These are phyloP conservation scores for Tringa solitaria DNA, from an alignment of 2,113 vertebrate species.

Conservation along the genomic window DNA sequence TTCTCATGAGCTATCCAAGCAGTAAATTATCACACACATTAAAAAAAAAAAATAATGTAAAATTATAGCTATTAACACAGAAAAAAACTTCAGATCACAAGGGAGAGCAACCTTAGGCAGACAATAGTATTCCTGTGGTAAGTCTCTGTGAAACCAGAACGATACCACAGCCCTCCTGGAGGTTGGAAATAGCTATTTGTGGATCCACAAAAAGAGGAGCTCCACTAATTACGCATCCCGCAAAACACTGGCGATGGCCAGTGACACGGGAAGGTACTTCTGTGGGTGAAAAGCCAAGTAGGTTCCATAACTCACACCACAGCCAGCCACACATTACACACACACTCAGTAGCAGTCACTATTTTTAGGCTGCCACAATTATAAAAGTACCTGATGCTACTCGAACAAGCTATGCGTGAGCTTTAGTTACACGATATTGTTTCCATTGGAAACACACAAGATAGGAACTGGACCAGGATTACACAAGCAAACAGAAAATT, in stretches of 20 bases:
- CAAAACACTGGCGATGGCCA: too few species aligned
- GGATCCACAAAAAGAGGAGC: background rate
- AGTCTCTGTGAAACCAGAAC: background rate
- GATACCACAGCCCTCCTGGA: background rate
- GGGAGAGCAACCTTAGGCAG: background rate
- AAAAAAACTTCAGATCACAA: background rate
- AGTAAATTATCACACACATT: background rate
- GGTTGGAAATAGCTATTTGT: background rate
- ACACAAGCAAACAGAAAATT: background rate
- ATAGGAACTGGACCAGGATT: background rate
- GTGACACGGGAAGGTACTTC: background rate
- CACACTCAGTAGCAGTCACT: background rate
- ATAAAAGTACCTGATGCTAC: background rate
- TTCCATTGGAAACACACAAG: background rate
- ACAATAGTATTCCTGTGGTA: background rate
- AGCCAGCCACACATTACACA: background rate
- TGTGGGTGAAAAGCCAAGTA: accelerated
- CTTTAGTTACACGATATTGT: background rate
- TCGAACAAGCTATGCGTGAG: background rate
- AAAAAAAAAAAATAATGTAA: background rate
- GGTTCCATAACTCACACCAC: background rate
- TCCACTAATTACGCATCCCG: background rate
- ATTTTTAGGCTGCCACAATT: background rate
- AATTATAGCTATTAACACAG: background rate
- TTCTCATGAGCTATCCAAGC: background rate